Conservation (phyloP, 2,113 vertebrate species). For the Talpa occidentalis region DNA sequence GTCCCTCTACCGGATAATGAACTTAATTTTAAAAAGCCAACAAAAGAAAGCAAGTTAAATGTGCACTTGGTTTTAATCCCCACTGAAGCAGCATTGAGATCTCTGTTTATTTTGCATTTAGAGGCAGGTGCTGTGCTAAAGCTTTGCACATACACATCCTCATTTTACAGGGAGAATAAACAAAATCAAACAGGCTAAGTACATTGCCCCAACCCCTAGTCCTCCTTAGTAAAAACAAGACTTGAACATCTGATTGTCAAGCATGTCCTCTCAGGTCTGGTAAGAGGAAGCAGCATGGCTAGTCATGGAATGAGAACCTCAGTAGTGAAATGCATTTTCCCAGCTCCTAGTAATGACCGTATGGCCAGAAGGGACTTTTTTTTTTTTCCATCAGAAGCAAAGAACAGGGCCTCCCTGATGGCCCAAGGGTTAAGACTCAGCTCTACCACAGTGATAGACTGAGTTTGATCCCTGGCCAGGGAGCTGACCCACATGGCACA, state of each 20-base stretch:
- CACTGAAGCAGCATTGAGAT: background rate
- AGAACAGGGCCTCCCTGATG: too few relatives aligned
- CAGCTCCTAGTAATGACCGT: background rate
- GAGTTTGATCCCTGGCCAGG: too few relatives aligned
- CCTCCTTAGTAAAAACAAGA: background rate
- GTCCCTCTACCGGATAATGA: background rate
- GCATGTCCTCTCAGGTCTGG: background rate
- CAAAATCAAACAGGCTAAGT: background rate
- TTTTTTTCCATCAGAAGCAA: background rate
- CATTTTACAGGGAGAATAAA: background rate
- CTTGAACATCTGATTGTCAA: background rate
- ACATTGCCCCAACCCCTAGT: background rate
- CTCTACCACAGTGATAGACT: too few relatives aligned
- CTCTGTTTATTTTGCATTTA: background rate
- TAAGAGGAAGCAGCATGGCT: background rate
- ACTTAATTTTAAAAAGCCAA: background rate
- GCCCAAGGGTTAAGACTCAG: too few relatives aligned
- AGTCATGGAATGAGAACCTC: background rate
- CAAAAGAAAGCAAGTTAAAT: conserved; percentile 22
- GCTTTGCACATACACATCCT: background rate
- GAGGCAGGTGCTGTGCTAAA: background rate
- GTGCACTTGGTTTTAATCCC: background rate
- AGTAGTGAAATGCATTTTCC: background rate
- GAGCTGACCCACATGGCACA: too few relatives aligned
- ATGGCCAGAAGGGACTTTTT: background rate